These are phyloP conservation scores for Montipora capricornis DNA, from an alignment of 64 coral and sea anemone genomes.

Conservation along the genomic window DNA sequence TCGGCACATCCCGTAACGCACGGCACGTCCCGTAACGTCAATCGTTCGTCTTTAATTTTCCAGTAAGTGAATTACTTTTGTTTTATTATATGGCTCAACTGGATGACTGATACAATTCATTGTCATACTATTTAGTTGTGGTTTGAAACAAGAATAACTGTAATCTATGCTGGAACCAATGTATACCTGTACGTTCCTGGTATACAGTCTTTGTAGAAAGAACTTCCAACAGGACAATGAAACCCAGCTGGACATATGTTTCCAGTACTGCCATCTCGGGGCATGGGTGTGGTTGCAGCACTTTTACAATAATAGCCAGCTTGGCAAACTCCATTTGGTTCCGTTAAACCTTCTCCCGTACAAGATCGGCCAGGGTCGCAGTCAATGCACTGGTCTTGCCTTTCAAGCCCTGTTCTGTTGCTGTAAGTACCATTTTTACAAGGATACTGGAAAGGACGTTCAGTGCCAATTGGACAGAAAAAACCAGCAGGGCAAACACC, in stretches of 20 bases:
- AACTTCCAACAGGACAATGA: conserved; percentile 85
- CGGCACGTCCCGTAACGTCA: too few species aligned
- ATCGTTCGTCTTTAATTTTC: too few species aligned
- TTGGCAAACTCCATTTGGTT: conserved; percentile 83
- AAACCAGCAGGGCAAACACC: conserved; percentile 91
- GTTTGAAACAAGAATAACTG: background rate
- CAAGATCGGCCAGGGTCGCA: conserved; percentile 89
- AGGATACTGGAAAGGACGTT: conserved; percentile 57
- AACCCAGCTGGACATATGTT: conserved; percentile 84
- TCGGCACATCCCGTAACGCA: too few species aligned
- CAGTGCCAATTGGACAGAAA: conserved; percentile 75
- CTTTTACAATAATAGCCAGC: conserved; percentile 83
- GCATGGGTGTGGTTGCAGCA: conserved; percentile 76
- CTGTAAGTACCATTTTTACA: conserved; percentile 95
- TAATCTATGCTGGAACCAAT: background rate
- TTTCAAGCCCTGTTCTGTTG: conserved; percentile 55
- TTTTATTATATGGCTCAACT: too few species aligned
- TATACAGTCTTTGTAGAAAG: conserved; percentile 53
- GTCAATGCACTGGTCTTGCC: conserved; percentile 59
- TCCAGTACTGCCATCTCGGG: conserved; percentile 81
- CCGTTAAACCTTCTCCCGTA: conserved; percentile 81
- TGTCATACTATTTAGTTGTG: background rate
- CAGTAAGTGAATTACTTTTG: too few species aligned
- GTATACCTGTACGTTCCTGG: conserved; percentile 90
- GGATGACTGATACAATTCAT: background rate